Evolutionary conservation across 2,888 invertebrate species (phyloP).

Genomic region (Chrysina gloriosa): DNA sequence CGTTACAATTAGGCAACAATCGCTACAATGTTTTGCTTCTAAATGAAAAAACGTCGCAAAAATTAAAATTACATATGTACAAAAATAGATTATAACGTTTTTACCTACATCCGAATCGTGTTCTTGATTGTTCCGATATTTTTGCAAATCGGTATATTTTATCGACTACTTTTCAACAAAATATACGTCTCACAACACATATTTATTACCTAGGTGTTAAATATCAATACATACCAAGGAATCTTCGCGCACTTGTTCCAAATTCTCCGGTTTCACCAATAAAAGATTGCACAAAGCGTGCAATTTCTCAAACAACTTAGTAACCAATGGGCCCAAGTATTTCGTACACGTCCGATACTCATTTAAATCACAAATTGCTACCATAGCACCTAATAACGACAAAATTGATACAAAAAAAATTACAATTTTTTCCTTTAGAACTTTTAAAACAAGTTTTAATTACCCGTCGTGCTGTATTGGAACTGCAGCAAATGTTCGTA

Average conservation of each 20-base stretch:
- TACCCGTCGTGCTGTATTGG: conserved; percentile 93
- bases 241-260: conserved; percentile 95
- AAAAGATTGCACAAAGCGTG: conserved; percentile 96
- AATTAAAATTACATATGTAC: too few species aligned
- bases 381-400: conserved; percentile 95
- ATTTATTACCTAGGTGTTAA: too few species aligned
- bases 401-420: conserved; percentile 48
- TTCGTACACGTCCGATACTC: conserved; percentile 94
- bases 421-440: too few species aligned
- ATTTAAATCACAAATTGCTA: conserved; percentile 97
- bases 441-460: conserved; percentile 2
- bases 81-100: too few species aligned
- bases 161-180: too few species aligned
- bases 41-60: too few species aligned
- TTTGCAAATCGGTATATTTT: too few species aligned
- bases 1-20: too few species aligned
- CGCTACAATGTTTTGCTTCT: too few species aligned
- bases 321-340: conserved; percentile 79
- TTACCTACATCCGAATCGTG: too few species aligned
- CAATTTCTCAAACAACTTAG: conserved; percentile 92
- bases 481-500: conserved; percentile 95
- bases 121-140: too few species aligned
- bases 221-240: conserved; percentile 78
- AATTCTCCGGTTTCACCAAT: conserved; percentile 94
- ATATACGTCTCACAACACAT: conserved; percentile 1